phyloP scores from a whole-genome alignment of 2,888 invertebrate species.

The Apotomis turbidana region DNA sequence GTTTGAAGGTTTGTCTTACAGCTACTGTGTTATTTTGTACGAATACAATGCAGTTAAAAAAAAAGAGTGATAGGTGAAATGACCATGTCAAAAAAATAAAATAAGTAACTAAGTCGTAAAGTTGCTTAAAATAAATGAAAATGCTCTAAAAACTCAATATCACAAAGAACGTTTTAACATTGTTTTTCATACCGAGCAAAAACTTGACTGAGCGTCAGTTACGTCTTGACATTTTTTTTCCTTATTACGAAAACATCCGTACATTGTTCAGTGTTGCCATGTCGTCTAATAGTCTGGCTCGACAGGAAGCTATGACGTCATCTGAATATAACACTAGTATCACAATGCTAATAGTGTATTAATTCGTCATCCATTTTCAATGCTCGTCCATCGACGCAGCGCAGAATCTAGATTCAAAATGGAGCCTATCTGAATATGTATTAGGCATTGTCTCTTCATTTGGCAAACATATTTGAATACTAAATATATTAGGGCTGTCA shows the following conservation, averaged over 20 bases:
- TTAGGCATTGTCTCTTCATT: constrained; percentile 35
- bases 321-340: constrained; percentile 4
- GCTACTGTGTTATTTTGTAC: too few species aligned
- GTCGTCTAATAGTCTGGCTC: constrained; percentile 28
- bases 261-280: background rate
- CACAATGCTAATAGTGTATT: constrained; percentile 29
- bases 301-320: constrained; percentile 31
- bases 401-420: constrained; percentile 36
- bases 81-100: too few species aligned
- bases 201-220: too few species aligned
- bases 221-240: background rate
- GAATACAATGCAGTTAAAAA: too few species aligned
- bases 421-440: constrained; percentile 35
- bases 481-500: constrained; percentile 19
- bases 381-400: constrained; percentile 1
- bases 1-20: too few species aligned
- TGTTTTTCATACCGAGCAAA: too few species aligned
- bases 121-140: too few species aligned
- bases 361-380: constrained; percentile 26
- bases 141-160: too few species aligned
- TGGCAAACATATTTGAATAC: constrained; percentile 34
- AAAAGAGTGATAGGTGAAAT: too few species aligned
- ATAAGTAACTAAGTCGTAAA: too few species aligned
- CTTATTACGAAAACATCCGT: background rate
- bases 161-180: too few species aligned